Evolutionary conservation across 2,888 invertebrate species (phyloP), one percentile per base, ranked within the genome.

Genomic region (Ichneumoninae sp.): DNA sequence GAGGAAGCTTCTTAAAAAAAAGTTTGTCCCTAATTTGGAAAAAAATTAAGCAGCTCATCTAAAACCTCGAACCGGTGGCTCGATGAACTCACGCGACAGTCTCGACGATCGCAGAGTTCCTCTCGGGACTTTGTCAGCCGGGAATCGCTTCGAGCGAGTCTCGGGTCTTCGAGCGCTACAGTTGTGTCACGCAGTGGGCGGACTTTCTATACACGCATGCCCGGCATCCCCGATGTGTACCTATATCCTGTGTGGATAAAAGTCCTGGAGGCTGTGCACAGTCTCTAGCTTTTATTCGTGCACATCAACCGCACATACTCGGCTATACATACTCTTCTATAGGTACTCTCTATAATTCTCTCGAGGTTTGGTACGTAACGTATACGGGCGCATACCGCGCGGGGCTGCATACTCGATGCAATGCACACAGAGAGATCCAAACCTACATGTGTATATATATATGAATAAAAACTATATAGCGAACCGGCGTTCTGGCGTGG

Each of bases 101-200:
- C 57, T 13, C 7, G 62, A n/a, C 52, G n/a, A 71, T 79, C 52
- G 40, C 50, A 65, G 40, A 65, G 16, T 57, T 72, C 30, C 19
- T 16, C 70, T 57, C 78, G 70, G 50, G 52, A 78, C 69, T 57
- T 52, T 50, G 30, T 72, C 40, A 22, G 26, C 13, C 57, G 54
- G n/a, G 30, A 60, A 78, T 50, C 47, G 50, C 40, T 6, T 52
- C 57, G 74, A 69, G 54, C 47, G 76, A 33, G 40, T 26, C 52
- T 62, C 66, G 71, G 65, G 36, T 60, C 57, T 44, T 57, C 40
- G 74, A 57, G 75, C 75, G 74, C 60, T 40, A 76, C 57, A 65
- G 72, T 72, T 88, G 89, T 89, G 89, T 88, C 89, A 87, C 88
- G 87, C 87, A 88, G 91, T 91, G 90, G 91, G 90, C 90, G 91